Percentiles rank a stretch among this genome's conserved stretches.
Evolutionary conservation across 2,797 vertebrate species (phyloP).

Genomic region (Hozukius guyotensis): DNA sequence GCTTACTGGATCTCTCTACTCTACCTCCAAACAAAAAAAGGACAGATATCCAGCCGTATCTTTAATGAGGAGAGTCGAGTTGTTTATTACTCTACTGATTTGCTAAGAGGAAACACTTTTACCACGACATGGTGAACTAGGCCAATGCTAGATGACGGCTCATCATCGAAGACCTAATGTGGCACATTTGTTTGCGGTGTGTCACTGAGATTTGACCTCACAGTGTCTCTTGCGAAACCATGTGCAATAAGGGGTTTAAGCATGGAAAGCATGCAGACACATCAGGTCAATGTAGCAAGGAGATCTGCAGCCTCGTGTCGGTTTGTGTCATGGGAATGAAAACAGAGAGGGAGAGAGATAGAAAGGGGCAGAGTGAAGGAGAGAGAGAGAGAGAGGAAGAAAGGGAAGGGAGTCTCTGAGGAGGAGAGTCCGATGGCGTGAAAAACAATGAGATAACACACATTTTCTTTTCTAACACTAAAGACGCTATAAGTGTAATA

Average conservation of each 20-base stretch:
- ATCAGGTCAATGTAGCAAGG: constrained; percentile 37
- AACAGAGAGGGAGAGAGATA: neutral
- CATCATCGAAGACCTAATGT: constrained; percentile 20
- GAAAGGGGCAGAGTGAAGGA: neutral
- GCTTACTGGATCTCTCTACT: neutral
- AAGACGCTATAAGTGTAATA: neutral
- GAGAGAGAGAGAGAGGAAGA: neutral
- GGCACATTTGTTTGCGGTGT: constrained; percentile 35
- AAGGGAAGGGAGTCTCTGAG: neutral
- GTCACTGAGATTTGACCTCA: constrained; percentile 45
- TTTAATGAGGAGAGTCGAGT: constrained; percentile 7
- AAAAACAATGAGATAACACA: neutral
- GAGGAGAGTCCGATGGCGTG: neutral
- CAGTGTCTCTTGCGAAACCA: constrained; percentile 15
- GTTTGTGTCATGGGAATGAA: constrained; percentile 16
- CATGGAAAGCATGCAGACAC: constrained; percentile 30
- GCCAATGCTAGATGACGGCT: constrained; percentile 5
- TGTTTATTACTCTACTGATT: constrained; percentile 1
- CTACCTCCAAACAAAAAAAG: neutral
- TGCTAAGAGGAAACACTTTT: constrained; percentile 14
- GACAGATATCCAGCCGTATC: neutral
- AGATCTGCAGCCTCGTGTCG: constrained; percentile 16
- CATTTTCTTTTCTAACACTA: neutral
- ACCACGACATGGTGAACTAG: constrained; percentile 20
- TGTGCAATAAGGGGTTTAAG: constrained; percentile 28